phyloP scores from a whole-genome alignment of 2,797 vertebrate species.

The Ctenopoma multispine region DNA sequence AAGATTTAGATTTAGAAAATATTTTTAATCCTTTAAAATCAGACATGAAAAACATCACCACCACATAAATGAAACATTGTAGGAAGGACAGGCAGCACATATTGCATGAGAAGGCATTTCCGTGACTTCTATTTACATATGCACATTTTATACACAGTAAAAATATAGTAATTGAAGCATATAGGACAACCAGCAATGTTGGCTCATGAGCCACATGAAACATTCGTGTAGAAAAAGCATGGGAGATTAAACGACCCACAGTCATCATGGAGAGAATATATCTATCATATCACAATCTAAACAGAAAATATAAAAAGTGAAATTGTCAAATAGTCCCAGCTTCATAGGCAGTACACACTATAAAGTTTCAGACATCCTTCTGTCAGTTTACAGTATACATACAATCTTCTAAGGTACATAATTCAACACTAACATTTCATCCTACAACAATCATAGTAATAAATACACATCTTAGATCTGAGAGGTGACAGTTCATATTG shows the following conservation, averaged over 20 bases:
- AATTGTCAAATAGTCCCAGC: conserved; percentile 71
- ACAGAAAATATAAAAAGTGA: conserved; percentile 78
- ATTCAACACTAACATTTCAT: conserved; percentile 61
- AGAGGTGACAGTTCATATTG: conserved; percentile 79
- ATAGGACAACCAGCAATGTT: conserved; percentile 74
- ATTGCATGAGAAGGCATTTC: conserved; percentile 86
- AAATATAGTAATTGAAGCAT: conserved; percentile 85
- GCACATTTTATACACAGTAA: conserved; percentile 85
- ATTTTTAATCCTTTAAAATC: conserved; percentile 84
- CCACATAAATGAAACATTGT: conserved; percentile 85
- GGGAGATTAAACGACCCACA: conserved; percentile 67
- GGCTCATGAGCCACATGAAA: conserved; percentile 73
- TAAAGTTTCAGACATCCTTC: conserved; percentile 76
- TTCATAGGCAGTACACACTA: conserved; percentile 70
- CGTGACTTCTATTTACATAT: conserved; percentile 87
- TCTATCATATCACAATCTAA: conserved; percentile 75
- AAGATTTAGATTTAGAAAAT: conserved; percentile 84
- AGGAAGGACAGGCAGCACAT: conserved; percentile 83
- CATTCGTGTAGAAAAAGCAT: conserved; percentile 82
- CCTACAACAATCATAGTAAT: conserved; percentile 73
- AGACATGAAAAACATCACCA: conserved; percentile 82
- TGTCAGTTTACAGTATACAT: conserved; percentile 73
- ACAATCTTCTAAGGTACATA: conserved; percentile 77
- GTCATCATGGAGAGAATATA: conserved; percentile 73
- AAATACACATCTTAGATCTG: conserved; percentile 79